Conservation (phyloP, 2,888 invertebrate species). For the Drosophila borborema region DNA sequence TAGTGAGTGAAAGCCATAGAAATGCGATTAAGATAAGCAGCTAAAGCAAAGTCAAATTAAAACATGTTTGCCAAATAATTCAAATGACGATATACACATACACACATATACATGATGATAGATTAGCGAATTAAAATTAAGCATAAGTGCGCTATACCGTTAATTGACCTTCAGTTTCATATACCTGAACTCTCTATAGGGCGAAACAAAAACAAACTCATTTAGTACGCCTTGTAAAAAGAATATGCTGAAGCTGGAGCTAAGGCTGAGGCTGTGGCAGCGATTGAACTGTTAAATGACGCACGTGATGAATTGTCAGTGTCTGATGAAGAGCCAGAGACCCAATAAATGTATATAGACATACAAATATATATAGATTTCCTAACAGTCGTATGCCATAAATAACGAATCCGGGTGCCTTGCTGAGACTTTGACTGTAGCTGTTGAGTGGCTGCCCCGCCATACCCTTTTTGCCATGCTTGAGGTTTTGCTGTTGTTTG, state of each 20-base stretch:
- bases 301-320: constrained; percentile 72
- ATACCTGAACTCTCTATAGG: constrained; percentile 17
- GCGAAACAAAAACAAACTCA: neutral
- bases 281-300: constrained; percentile 79
- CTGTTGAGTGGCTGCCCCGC: constrained; percentile 40
- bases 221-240: neutral
- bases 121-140: constrained; percentile 13
- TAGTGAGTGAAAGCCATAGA: constrained; percentile 48
- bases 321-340: constrained; percentile 42
- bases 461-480: constrained; percentile 16
- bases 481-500: constrained; percentile 21
- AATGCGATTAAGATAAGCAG: constrained; percentile 23
- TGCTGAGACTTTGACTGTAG: constrained; percentile 36
- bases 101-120: constrained; percentile 9
- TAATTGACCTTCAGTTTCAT: constrained; percentile 35
- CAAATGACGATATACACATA: neutral
- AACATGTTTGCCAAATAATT: constrained; percentile 28
- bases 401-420: constrained; percentile 77
- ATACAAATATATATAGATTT: constrained; percentile 18
- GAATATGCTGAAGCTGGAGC: constrained; percentile 1
- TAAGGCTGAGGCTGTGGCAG: constrained; percentile 14
- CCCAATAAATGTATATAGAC: constrained; percentile 33
- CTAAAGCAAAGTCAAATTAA: neutral
- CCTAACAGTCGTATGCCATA: constrained; percentile 60
- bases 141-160: constrained; percentile 34